Base-by-base conservation (phyloP, 2,888 invertebrate genomes). In the Boloria euphrosyne region DNA sequence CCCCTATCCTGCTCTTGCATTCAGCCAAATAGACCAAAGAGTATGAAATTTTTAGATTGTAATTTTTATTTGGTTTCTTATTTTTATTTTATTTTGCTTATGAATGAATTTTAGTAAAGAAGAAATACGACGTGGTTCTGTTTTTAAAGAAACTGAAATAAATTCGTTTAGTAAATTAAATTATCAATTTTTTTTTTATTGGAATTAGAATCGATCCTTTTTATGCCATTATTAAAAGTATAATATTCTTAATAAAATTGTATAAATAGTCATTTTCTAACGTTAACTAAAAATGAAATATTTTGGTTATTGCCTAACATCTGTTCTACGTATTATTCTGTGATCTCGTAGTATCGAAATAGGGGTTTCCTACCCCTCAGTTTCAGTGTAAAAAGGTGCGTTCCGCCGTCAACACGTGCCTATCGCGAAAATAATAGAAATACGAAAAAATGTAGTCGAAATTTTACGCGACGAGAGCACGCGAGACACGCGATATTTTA, bases 261-360 rank as follows among this genome's bases (percentile, higher is more conserved):
- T 31, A 38, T 38, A 10, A 38, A 38, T 22, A 31, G 7, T 10
- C 31, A 38, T 7, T 38, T 38, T 2, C 31, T 1, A 10, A 38
- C 10, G 31, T 38, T 38, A 38, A 7, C 10, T 38, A 38, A 38
- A 38, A 38, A 38, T 10, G 1, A 10, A 10, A 38, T 38, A 38
- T 2, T 38, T 10, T 38, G 31, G 7, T 2, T 38, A 38, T 43
- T 60, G 65, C 58, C 69, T 71, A 62, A 63, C 49, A 14, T 49
- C 49, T 13, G 16, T n/a, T 74, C 65, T 79, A 74, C 69, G 46
- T 62, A 22, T 46, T 69, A 78, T 17, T 88, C 89, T 88, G 69
- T 88, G 89, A n/a, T 0, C 70, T 60, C 81, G 83, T 90, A 90
- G 88, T 89, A 87, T 80, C 70, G 80, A 80, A 86, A 81, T 86